phyloP scores from a whole-genome alignment of 2,797 vertebrate genomes.

The Pseudotriccus pelzelni region DNA sequence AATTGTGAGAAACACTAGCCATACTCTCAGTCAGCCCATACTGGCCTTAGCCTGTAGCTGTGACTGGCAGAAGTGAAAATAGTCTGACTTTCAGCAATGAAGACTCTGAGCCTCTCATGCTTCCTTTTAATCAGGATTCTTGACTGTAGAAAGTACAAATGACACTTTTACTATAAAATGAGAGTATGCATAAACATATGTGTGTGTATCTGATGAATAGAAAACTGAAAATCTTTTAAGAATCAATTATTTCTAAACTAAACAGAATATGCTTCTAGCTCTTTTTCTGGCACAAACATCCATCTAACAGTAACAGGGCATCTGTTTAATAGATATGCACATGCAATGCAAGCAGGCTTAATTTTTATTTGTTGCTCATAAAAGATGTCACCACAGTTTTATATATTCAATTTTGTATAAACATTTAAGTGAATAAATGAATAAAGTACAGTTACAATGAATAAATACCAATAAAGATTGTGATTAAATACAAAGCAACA shows the following conservation, averaged over 20 bases:
- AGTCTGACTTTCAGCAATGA: background rate
- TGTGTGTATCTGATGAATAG: background rate
- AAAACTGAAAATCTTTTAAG: slow-evolving; percentile 35
- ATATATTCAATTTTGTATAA: slow-evolving; percentile 49
- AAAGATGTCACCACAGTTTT: slow-evolving; percentile 35
- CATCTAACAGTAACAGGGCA: slow-evolving; percentile 53
- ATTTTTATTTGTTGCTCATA: slow-evolving; percentile 54
- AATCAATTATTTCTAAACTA: slow-evolving; percentile 39
- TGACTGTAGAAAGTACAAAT: background rate
- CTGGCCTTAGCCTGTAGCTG: background rate
- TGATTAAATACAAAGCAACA: slow-evolving; percentile 8
- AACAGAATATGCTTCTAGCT: slow-evolving; percentile 34
- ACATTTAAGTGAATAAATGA: slow-evolving; percentile 57
- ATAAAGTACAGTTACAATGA: slow-evolving; percentile 26
- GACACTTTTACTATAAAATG: background rate
- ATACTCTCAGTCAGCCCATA: accelerated
- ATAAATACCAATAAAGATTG: slow-evolving; percentile 38
- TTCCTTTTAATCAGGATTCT: background rate
- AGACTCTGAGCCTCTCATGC: background rate
- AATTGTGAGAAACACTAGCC: background rate
- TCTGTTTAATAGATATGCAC: slow-evolving; percentile 49
- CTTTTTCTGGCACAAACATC: slow-evolving; percentile 32
- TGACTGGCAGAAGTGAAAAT: background rate
- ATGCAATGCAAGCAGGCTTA: slow-evolving; percentile 11
- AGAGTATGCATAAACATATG: background rate